Conservation (phyloP, 2,113 vertebrate species). For the Corapipo altera region DNA sequence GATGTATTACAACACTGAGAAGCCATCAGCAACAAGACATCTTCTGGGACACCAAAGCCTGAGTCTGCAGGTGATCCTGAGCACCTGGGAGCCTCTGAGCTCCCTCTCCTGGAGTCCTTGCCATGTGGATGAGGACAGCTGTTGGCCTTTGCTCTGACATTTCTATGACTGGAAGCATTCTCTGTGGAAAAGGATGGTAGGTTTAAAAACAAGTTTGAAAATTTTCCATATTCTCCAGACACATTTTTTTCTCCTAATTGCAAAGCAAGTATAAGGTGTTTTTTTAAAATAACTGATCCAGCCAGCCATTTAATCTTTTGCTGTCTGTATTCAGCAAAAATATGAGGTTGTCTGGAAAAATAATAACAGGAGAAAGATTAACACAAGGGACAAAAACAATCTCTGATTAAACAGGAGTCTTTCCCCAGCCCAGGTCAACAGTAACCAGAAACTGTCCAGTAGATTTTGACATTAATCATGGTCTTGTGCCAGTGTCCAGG, state of each 20-base stretch:
- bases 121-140: background rate
- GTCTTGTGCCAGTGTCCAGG: background rate
- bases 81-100: background rate
- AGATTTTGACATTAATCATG: background rate
- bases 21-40: background rate
- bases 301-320: background rate
- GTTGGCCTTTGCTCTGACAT: background rate
- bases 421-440: background rate
- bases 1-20: background rate
- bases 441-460: background rate
- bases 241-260: background rate
- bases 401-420: background rate
- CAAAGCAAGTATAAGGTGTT: background rate
- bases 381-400: background rate
- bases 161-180: background rate
- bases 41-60: background rate
- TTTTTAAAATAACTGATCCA: background rate
- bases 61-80: background rate
- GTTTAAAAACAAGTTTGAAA: background rate
- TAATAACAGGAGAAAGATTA: constrained; percentile 2
- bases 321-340: background rate
- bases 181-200: background rate
- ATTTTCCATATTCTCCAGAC: background rate
- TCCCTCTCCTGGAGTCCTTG: background rate
- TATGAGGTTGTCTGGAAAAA: background rate